A percentile compares a stretch with the other conserved stretches of the same genome.
Evolutionary conservation across 2,113 vertebrate genomes (phyloP).

Genomic region (Podilymbus podiceps): DNA sequence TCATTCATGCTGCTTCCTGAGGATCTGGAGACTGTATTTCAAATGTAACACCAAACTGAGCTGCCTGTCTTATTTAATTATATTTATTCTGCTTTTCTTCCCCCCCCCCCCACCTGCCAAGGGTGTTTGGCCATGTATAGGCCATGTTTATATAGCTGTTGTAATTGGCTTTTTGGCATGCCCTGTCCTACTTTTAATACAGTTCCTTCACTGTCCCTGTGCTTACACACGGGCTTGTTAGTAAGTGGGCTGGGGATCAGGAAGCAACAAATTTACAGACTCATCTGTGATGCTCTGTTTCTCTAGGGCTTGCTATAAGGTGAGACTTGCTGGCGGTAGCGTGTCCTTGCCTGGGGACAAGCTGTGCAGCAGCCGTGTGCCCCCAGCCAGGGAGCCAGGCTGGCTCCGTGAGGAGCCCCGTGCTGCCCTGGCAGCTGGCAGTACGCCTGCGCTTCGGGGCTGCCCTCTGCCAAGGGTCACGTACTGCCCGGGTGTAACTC

Average conservation of each 20-base stretch:
- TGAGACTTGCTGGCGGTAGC: not conserved
- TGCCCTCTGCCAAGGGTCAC: not conserved
- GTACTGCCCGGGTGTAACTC: not conserved
- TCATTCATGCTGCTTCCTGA: not conserved
- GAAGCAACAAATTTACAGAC: not conserved
- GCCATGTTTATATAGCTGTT: not conserved
- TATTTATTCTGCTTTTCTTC: not conserved
- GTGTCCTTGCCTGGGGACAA: not conserved
- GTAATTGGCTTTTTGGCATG: not conserved
- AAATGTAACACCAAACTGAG: not conserved
- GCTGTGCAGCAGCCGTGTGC: rapidly evolving
- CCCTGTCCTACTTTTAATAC: not conserved
- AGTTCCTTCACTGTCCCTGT: not conserved
- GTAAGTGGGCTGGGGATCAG: not conserved
- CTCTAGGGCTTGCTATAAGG: not conserved
- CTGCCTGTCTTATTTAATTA: not conserved
- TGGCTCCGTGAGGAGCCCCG: rapidly evolving
- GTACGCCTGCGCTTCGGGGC: not conserved
- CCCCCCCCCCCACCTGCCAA: not conserved
- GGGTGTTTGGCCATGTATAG: not conserved
- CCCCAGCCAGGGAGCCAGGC: not conserved
- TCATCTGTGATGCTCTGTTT: not conserved
- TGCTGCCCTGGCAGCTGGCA: not conserved
- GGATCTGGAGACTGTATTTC: not conserved
- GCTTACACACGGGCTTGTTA: not conserved